phyloP scores from a whole-genome alignment of 1,140 invertebrate genomes.

The Procambarus clarkii region DNA sequence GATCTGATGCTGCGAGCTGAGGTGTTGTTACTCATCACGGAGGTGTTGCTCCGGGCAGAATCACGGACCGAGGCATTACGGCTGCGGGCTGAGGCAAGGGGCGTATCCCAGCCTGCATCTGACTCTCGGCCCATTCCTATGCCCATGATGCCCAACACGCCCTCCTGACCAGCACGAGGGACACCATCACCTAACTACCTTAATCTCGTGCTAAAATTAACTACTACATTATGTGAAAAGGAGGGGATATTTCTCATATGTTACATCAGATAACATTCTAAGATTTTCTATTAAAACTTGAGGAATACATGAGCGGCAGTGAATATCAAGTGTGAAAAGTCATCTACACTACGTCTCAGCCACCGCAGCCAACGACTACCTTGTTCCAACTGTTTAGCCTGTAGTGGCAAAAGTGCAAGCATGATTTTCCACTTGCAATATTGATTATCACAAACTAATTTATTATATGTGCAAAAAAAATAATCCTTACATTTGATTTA shows the following conservation, averaged over 20 bases:
- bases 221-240: not conserved
- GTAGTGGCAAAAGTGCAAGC: too few relatives aligned
- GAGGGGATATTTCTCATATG: not conserved
- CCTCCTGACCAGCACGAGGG: conserved; percentile 15
- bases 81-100: conserved; percentile 43
- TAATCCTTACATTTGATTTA: too few relatives aligned
- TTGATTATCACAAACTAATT: too few relatives aligned
- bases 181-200: conserved; percentile 19
- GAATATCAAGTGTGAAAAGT: too few relatives aligned
- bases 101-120: conserved; percentile 49
- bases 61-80: conserved; percentile 51
- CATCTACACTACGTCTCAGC: too few relatives aligned
- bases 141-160: conserved; percentile 29
- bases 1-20: conserved; percentile 54
- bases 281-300: not conserved
- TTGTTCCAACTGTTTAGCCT: too few relatives aligned
- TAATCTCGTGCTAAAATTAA: not conserved
- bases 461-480: too few relatives aligned
- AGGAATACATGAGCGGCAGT: too few relatives aligned
- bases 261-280: not conserved
- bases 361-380: too few relatives aligned
- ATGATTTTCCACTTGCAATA: too few relatives aligned
- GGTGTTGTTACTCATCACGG: conserved; percentile 46
- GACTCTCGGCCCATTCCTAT: conserved; percentile 22
- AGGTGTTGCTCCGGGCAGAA: conserved; percentile 45